These are phyloP conservation scores for Oncorhynchus gorbuscha DNA, from an alignment of 2,113 vertebrate genomes.

Conservation along the genomic window DNA sequence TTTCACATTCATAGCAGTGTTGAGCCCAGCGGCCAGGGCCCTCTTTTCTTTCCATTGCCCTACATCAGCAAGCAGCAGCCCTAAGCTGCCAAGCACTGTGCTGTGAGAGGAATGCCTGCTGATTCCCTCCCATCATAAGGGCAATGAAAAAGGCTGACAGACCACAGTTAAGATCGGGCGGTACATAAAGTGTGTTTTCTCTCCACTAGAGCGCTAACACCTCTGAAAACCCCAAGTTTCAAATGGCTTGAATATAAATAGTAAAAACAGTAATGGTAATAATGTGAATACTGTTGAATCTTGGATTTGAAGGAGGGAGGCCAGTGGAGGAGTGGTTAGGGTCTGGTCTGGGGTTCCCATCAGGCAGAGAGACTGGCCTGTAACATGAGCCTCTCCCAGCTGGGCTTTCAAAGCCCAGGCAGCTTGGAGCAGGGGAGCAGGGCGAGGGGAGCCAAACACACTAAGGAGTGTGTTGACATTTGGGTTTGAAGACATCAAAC, in stretches of 20 bases:
- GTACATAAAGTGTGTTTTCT: slow-evolving; percentile 42
- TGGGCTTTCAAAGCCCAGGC: slow-evolving; percentile 62
- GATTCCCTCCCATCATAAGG: slow-evolving; percentile 24
- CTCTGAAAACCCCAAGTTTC: background rate
- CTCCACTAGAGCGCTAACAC: slow-evolving; percentile 20
- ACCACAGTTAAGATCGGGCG: slow-evolving; percentile 27
- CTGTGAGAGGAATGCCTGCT: slow-evolving; percentile 23
- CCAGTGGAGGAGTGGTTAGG: background rate
- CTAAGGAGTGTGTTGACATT: slow-evolving; percentile 60
- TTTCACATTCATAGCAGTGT: slow-evolving; percentile 24
- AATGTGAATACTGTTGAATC: slow-evolving; percentile 48
- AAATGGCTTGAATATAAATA: background rate
- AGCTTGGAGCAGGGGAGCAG: slow-evolving; percentile 23
- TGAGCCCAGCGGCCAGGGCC: background rate
- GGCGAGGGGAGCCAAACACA: slow-evolving; percentile 23
- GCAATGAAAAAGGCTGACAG: slow-evolving; percentile 21
- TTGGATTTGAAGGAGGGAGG: slow-evolving; percentile 26
- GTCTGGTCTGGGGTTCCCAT: slow-evolving; percentile 48
- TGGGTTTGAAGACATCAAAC: slow-evolving; percentile 45
- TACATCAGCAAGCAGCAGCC: slow-evolving; percentile 24
- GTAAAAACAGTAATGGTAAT: background rate
- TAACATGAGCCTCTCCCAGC: slow-evolving; percentile 56
- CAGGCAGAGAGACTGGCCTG: slow-evolving; percentile 30
- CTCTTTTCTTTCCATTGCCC: slow-evolving; percentile 6
- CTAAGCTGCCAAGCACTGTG: slow-evolving; percentile 9